Conservation (phyloP, 2,797 vertebrate genomes). For the Sebastes cheni region DNA sequence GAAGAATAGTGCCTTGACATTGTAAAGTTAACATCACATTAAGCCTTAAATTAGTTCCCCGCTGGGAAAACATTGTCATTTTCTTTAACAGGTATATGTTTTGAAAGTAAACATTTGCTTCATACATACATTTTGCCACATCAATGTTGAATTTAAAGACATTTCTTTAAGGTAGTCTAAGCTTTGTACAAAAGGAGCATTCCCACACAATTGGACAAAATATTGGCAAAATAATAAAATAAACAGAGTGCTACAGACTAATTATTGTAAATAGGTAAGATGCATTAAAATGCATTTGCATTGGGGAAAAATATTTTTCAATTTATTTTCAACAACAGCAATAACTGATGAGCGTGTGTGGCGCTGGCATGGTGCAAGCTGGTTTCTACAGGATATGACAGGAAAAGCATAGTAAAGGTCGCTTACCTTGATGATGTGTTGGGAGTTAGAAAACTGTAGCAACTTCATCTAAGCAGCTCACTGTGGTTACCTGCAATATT, state of each 20-base stretch:
- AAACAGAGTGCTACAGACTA: not conserved
- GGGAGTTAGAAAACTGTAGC: not conserved
- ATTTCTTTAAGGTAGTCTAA: not conserved
- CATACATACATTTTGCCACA: not conserved
- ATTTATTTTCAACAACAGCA: not conserved
- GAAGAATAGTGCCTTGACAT: not conserved
- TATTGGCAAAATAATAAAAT: not conserved
- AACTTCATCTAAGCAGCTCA: not conserved
- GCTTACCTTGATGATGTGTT: constrained; percentile 21
- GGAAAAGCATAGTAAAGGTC: not conserved
- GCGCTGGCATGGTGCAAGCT: not conserved
- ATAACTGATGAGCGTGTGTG: not conserved
- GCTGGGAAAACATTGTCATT: not conserved
- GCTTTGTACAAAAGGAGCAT: not conserved
- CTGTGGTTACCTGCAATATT: constrained; percentile 9
- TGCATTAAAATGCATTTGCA: not conserved
- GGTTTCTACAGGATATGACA: not conserved
- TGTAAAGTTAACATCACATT: not conserved
- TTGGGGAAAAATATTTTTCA: not conserved
- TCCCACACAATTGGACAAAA: not conserved
- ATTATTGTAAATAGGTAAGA: not conserved
- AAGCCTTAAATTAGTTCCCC: not conserved
- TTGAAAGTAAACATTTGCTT: not conserved
- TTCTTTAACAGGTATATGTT: not conserved
- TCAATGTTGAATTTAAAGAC: not conserved